Evolutionary conservation across 2,797 vertebrate species (phyloP).

Genomic region (Balearica regulorum): DNA sequence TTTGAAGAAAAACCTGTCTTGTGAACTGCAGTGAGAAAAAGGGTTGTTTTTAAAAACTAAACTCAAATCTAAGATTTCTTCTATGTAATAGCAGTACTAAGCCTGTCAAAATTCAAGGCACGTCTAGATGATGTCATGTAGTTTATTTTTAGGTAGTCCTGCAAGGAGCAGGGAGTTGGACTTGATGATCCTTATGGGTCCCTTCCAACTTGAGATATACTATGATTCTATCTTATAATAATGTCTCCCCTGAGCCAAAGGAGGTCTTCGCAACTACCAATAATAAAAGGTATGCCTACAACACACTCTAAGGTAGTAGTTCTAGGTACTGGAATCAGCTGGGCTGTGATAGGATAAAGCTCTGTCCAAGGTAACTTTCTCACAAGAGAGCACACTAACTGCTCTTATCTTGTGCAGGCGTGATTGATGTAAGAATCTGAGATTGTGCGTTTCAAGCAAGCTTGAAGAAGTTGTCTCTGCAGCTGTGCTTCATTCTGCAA

Average conservation of each 20-base stretch:
- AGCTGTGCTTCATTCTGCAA: not conserved
- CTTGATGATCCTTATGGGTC: not conserved
- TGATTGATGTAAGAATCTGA: not conserved
- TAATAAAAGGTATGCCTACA: not conserved
- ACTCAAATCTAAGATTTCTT: not conserved
- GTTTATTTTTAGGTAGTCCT: not conserved
- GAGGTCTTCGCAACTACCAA: not conserved
- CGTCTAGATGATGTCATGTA: rapidly evolving
- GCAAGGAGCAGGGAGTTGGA: not conserved
- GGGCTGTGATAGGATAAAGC: not conserved
- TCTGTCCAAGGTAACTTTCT: not conserved
- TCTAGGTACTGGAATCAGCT: not conserved
- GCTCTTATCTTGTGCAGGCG: not conserved
- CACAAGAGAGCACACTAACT: rapidly evolving
- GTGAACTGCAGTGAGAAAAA: not conserved
- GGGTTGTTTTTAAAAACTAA: not conserved
- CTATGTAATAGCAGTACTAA: not conserved
- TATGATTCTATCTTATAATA: not conserved
- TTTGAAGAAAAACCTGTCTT: not conserved
- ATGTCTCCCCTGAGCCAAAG: not conserved
- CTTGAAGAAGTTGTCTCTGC: not conserved
- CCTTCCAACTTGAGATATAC: not conserved
- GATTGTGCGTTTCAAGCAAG: not conserved
- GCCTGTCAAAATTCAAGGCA: not conserved
- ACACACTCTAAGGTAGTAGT: not conserved